Percentiles rank a stretch among this genome's conserved stretches.
Evolutionary conservation across 1,140 invertebrate species (phyloP).

Genomic region (Drosophila novamexicana): DNA sequence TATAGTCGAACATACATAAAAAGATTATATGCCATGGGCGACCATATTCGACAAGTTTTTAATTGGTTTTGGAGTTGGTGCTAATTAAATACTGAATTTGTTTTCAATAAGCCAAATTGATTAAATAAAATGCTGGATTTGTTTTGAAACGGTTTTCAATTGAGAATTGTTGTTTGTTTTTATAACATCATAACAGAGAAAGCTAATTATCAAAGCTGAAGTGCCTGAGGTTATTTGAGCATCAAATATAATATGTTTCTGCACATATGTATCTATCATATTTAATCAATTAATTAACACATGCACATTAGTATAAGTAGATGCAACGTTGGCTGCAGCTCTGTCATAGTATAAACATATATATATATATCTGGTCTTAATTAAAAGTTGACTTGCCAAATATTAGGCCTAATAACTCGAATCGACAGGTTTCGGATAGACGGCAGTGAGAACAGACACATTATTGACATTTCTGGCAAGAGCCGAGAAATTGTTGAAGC

Average conservation of each 20-base stretch:
- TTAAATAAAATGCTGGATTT: conserved; percentile 1
- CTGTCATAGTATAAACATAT: too few species aligned
- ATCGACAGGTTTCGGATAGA: not conserved
- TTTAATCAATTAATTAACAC: not conserved
- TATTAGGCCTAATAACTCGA: not conserved
- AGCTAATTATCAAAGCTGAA: not conserved
- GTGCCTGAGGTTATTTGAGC: not conserved
- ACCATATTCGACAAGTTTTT: not conserved
- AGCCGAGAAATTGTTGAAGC: not conserved
- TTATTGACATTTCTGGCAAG: conserved; percentile 6
- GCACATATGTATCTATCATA: not conserved
- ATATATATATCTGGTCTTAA: not conserved
- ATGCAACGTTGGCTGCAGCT: not conserved
- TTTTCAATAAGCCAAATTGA: not conserved
- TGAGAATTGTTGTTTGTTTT: not conserved
- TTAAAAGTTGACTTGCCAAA: not conserved
- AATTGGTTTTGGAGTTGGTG: conserved; percentile 4
- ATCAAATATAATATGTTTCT: not conserved
- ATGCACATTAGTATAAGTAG: too few species aligned
- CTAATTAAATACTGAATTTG: conserved; percentile 4
- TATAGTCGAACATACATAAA: conserved; percentile 1
- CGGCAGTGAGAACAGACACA: not conserved
- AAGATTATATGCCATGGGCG: not conserved
- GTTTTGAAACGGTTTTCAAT: not conserved
- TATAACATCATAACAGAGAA: not conserved